phyloP scores from a whole-genome alignment of 2,888 invertebrate species.

The Dusona sp. region DNA sequence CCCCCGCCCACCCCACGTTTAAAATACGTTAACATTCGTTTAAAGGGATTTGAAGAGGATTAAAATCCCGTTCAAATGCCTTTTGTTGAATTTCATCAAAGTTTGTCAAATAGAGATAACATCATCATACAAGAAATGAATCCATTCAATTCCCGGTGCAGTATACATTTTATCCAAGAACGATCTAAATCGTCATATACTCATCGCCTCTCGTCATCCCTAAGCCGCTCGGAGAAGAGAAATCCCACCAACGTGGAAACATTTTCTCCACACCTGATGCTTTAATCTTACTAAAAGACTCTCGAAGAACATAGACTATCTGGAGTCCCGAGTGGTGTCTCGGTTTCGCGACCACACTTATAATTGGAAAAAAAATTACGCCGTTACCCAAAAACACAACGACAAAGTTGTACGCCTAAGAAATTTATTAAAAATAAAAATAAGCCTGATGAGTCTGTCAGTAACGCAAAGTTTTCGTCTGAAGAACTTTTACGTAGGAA shows the following conservation, averaged over 20 bases:
- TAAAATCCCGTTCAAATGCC: too few species aligned
- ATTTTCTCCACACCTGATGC: slow-evolving; percentile 14
- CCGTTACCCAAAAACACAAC: background rate
- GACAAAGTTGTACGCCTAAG: background rate
- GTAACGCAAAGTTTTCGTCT: background rate
- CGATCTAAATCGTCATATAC: background rate
- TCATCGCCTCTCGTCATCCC: background rate
- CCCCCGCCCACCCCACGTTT: too few species aligned
- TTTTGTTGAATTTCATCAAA: too few species aligned
- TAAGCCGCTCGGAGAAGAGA: background rate
- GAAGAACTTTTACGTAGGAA: background rate
- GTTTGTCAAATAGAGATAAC: background rate
- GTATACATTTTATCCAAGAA: background rate
- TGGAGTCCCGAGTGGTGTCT: background rate
- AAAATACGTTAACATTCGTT: too few species aligned
- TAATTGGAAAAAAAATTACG: background rate
- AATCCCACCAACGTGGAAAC: slow-evolving; percentile 18
- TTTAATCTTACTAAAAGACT: slow-evolving; percentile 18
- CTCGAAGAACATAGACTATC: background rate
- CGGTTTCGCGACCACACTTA: background rate
- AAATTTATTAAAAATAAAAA: background rate
- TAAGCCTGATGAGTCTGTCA: background rate
- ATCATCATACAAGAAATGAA: background rate
- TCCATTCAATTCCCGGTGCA: background rate
- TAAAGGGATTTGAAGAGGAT: too few species aligned